phyloP scores from a whole-genome alignment of 1,140 invertebrate genomes.

The Frieseomelitta varia region DNA sequence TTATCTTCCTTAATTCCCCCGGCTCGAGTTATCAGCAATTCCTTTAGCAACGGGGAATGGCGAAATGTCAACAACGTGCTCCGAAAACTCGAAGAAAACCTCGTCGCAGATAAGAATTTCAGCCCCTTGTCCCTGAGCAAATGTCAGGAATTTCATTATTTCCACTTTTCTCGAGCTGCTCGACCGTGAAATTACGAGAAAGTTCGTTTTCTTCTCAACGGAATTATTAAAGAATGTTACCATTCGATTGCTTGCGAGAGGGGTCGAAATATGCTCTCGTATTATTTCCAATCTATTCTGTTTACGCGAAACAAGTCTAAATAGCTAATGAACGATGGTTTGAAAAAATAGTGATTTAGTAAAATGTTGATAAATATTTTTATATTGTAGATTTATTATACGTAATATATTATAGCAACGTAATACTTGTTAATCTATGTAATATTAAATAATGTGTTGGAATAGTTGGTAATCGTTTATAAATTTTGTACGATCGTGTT shows the following conservation, averaged over 20 bases:
- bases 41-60: not conserved
- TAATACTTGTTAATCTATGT: no score
- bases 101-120: not conserved
- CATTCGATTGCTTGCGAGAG: no score
- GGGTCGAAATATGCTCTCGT: no score
- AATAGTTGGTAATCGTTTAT: not conserved
- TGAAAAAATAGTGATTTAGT: no score
- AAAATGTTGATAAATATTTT: no score
- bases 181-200: not conserved
- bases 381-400: no score
- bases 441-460: not conserved
- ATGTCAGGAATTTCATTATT: slow-evolving; percentile 21
- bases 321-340: no score
- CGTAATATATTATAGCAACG: no score
- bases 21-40: not conserved
- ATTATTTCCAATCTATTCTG: no score
- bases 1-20: slow-evolving; percentile 6
- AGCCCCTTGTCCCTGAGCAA: not conserved
- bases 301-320: no score
- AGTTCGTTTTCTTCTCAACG: not conserved
- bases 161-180: not conserved
- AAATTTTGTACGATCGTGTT: not conserved
- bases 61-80: not conserved
- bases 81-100: no score
- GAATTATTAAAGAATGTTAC: slow-evolving; percentile 4